Conservation (phyloP, 1,140 invertebrate genomes). For the Babylonia areolata region DNA sequence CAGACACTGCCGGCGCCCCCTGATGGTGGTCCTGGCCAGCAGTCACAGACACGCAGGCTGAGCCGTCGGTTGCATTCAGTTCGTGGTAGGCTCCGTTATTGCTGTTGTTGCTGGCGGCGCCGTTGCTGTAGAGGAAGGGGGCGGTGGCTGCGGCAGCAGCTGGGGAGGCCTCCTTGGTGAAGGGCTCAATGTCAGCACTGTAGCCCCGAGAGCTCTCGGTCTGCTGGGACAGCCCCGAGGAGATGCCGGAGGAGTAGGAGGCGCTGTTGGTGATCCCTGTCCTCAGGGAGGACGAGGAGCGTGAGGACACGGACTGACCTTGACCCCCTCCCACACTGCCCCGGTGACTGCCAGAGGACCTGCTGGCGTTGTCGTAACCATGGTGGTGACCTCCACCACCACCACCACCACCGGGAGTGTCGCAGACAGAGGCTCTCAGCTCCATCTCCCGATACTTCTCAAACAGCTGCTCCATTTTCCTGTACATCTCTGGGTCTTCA, state of each 20-base stretch:
- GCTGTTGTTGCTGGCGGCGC: slow-evolving; percentile 28
- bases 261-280: neutral
- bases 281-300: slow-evolving; percentile 17
- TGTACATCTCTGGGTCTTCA: slow-evolving; percentile 69
- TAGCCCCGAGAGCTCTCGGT: slow-evolving; percentile 14
- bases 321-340: neutral
- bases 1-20: slow-evolving; percentile 43
- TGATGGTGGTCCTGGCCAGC: neutral
- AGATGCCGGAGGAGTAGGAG: slow-evolving; percentile 18
- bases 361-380: neutral
- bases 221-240: neutral
- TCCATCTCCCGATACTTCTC: slow-evolving; percentile 66
- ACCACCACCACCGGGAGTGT: slow-evolving; percentile 51
- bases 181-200: slow-evolving; percentile 14
- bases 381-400: slow-evolving; percentile 31
- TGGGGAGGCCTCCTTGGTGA: slow-evolving; percentile 14
- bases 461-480: slow-evolving; percentile 69
- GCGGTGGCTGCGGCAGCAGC: slow-evolving; percentile 33
- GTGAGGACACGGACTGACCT: neutral
- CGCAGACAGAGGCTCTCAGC: slow-evolving; percentile 64
- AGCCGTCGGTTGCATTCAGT: neutral
- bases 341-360: neutral
- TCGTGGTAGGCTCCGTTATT: slow-evolving; percentile 2
- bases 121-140: slow-evolving; percentile 35
- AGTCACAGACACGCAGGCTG: slow-evolving; percentile 38